A percentile compares a stretch with the other conserved stretches of the same genome.
Conservation (phyloP, 2,113 vertebrate species). For the Tetrax tetrax region DNA sequence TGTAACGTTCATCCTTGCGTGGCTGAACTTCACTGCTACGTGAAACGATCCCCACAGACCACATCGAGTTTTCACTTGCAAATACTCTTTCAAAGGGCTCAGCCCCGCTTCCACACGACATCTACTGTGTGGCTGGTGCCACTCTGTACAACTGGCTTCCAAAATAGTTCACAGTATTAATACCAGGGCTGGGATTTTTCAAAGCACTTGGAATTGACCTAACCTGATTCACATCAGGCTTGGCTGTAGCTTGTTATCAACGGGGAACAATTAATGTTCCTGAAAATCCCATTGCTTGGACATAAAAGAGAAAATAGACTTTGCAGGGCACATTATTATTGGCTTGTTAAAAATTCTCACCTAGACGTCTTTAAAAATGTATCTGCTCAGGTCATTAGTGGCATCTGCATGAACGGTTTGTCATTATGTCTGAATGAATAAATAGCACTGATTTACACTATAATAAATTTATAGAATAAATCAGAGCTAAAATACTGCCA, state of each 20-base stretch:
- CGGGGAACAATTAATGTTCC: neutral
- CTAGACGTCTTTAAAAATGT: neutral
- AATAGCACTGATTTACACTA: neutral
- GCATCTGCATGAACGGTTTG: neutral
- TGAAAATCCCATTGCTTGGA: neutral
- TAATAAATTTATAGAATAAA: neutral
- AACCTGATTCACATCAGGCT: neutral
- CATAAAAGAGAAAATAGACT: neutral
- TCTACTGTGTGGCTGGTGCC: neutral
- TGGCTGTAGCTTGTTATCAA: neutral
- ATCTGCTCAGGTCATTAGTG: neutral
- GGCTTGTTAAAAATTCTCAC: constrained; percentile 1
- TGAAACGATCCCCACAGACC: neutral
- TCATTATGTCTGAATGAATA: neutral
- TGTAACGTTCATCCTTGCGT: fast-evolving
- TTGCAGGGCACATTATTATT: neutral
- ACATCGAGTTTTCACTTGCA: neutral
- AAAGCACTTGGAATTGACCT: neutral
- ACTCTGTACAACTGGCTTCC: neutral
- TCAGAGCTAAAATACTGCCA: neutral
- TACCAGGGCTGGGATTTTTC: neutral
- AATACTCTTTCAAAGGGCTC: neutral
- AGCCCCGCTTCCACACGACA: neutral
- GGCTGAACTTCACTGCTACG: neutral
- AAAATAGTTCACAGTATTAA: neutral